These are phyloP conservation scores for Pedicia rivosa DNA, from an alignment of 2,888 invertebrate species.

Conservation along the genomic window DNA sequence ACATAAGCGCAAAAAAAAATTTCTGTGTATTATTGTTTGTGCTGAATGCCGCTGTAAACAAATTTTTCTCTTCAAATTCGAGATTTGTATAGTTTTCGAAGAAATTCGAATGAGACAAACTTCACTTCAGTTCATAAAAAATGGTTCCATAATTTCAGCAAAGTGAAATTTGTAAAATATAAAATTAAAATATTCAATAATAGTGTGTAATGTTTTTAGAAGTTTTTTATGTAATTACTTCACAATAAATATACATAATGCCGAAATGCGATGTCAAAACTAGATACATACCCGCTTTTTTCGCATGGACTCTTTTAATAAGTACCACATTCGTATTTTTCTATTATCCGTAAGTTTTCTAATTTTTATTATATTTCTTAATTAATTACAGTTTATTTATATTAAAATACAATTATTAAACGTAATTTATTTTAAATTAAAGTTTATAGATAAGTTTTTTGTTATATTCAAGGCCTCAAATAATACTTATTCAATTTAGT, in stretches of 20 bases:
- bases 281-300: constrained; percentile 94
- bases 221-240: constrained; percentile 3
- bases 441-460: no score
- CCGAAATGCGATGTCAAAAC: constrained; percentile 94
- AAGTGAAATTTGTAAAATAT: constrained; percentile 2
- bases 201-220: constrained; percentile 5
- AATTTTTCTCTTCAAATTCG: no score
- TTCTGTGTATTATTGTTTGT: no score
- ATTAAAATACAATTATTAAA: neutral
- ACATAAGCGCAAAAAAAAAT: no score
- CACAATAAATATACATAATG: constrained; percentile 40
- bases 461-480: no score
- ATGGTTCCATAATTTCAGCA: constrained; percentile 1
- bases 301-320: constrained; percentile 93
- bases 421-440: neutral
- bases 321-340: constrained; percentile 90
- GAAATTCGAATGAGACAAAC: no score
- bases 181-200: neutral
- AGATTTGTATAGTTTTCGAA: no score
- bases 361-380: neutral
- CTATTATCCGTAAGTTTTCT: constrained; percentile 83
- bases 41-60: neutral
- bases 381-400: neutral
- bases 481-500: no score
- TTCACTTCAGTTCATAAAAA: constrained; percentile 4